Conservation (phyloP, 2,797 vertebrate species). For the Galago senegalensis region DNA sequence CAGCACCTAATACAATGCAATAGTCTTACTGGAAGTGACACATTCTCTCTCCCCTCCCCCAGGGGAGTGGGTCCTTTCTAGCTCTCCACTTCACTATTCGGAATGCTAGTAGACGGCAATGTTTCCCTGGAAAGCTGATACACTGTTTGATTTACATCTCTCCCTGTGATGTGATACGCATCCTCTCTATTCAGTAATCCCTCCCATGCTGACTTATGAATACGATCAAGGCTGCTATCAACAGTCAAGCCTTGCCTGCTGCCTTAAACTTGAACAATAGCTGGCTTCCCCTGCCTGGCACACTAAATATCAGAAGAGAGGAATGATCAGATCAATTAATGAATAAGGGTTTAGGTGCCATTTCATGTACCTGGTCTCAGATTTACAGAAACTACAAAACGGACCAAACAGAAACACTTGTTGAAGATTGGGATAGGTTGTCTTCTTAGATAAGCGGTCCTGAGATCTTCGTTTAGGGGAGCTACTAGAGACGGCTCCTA, state of each 20-base stretch:
- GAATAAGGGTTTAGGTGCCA: background rate
- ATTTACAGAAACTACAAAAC: background rate
- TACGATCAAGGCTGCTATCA: background rate
- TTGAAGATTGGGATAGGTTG: background rate
- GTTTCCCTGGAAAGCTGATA: background rate
- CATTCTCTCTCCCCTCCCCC: rapidly evolving
- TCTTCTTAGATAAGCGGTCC: background rate
- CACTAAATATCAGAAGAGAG: background rate
- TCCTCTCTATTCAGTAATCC: background rate
- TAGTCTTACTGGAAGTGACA: background rate
- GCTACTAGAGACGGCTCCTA: background rate
- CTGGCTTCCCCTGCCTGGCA: background rate
- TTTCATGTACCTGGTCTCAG: background rate
- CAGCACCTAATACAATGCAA: too few species aligned
- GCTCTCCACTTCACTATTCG: background rate
- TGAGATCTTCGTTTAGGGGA: background rate
- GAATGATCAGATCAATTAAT: background rate
- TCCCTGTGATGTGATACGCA: background rate
- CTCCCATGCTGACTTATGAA: background rate
- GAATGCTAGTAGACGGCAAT: background rate
- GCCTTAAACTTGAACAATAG: background rate
- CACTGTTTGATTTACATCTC: background rate
- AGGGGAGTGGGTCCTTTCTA: too few species aligned
- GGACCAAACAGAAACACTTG: background rate
- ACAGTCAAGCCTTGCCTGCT: background rate